Conservation (phyloP, 2,113 vertebrate genomes). For the Alethe castanea region DNA sequence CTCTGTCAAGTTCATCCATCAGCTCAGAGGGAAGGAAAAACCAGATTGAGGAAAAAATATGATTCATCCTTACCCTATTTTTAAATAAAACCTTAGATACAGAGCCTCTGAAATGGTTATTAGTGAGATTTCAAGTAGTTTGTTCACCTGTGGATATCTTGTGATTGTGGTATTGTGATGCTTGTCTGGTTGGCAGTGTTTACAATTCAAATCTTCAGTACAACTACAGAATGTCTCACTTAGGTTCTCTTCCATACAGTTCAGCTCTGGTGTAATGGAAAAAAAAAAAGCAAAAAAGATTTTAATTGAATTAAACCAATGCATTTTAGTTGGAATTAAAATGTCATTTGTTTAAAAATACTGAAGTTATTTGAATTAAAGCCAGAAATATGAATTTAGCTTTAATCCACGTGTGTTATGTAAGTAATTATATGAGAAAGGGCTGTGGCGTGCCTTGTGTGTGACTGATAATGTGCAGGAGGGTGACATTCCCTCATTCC, state of each 20-base stretch:
- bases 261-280: not conserved
- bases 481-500: not conserved
- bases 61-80: not conserved
- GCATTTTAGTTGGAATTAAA: slow-evolving; percentile 32
- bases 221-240: not conserved
- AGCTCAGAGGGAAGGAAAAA: not conserved
- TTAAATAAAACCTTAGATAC: not conserved
- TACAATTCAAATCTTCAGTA: not conserved
- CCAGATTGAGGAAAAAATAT: not conserved
- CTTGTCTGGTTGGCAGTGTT: not conserved
- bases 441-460: not conserved
- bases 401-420: not conserved
- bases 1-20: not conserved
- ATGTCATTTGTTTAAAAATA: slow-evolving; percentile 28
- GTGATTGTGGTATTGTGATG: not conserved
- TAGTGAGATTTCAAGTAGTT: not conserved
- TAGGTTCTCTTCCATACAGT: not conserved
- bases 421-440: not conserved
- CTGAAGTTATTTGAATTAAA: slow-evolving; percentile 3
- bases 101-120: not conserved
- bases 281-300: not conserved
- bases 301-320: slow-evolving; percentile 8
- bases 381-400: not conserved
- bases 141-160: not conserved
- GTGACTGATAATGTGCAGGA: not conserved